Evolutionary conservation across 1,140 invertebrate species (phyloP).

Genomic region (Drosophila melanica): DNA sequence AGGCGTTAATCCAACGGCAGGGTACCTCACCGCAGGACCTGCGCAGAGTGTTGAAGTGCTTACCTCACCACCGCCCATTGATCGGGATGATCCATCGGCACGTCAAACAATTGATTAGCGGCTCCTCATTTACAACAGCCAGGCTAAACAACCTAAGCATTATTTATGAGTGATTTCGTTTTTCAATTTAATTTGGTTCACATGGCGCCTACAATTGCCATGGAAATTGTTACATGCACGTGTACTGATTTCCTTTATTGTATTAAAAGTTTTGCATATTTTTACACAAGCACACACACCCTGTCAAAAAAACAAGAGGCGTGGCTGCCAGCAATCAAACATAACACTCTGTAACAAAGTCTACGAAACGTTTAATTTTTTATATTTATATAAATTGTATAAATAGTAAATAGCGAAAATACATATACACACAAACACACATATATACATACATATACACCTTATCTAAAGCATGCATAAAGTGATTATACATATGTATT

Average conservation of each 20-base stretch:
- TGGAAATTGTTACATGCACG: slow-evolving; percentile 23
- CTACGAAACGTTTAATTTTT: slow-evolving; percentile 66
- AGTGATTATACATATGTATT: slow-evolving; percentile 78
- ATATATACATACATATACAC: slow-evolving; percentile 44
- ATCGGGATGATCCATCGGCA: slow-evolving; percentile 85
- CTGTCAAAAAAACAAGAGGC: slow-evolving; percentile 14
- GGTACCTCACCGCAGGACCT: slow-evolving; percentile 92
- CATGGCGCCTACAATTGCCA: slow-evolving; percentile 21
- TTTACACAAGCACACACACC: slow-evolving; percentile 38
- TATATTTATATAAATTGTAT: slow-evolving; percentile 80
- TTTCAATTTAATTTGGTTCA: neutral
- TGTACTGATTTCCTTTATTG: slow-evolving; percentile 58
- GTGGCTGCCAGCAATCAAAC: slow-evolving; percentile 22
- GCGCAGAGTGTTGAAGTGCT: slow-evolving; percentile 89
- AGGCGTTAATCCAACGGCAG: slow-evolving; percentile 90
- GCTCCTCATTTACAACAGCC: slow-evolving; percentile 43
- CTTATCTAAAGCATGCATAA: slow-evolving; percentile 77
- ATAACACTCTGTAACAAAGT: slow-evolving; percentile 74
- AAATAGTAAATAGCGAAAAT: slow-evolving; percentile 65
- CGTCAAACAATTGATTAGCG: slow-evolving; percentile 76
- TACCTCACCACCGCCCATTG: slow-evolving; percentile 91
- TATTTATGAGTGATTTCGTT: slow-evolving; percentile 31
- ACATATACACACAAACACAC: slow-evolving; percentile 52
- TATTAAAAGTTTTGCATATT: slow-evolving; percentile 73
- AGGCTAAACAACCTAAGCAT: slow-evolving; percentile 29